Conservation (phyloP, 1,140 invertebrate genomes). For the Apolygus lucorum region DNA sequence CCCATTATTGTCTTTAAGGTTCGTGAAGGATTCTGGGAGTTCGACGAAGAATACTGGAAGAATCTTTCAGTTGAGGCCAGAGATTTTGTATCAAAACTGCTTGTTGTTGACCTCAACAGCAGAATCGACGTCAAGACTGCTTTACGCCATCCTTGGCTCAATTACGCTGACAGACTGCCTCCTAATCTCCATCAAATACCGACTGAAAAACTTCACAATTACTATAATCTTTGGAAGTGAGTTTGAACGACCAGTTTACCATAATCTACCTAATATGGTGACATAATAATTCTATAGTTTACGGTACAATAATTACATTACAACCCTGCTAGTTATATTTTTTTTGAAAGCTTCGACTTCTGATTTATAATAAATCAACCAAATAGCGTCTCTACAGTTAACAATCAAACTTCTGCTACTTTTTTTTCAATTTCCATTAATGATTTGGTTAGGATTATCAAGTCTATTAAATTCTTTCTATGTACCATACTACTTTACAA, state of each 20-base stretch:
- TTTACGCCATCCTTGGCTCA: constrained; percentile 81
- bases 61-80: constrained; percentile 67
- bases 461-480: too few relatives aligned
- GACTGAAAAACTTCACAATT: constrained; percentile 50
- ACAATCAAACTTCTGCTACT: too few relatives aligned
- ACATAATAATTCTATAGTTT: neutral
- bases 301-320: neutral
- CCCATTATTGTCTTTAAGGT: too few relatives aligned
- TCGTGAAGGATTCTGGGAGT: constrained; percentile 50
- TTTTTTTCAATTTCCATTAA: too few relatives aligned
- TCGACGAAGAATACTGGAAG: constrained; percentile 53
- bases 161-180: constrained; percentile 53
- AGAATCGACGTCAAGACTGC: constrained; percentile 71
- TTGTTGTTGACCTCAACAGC: constrained; percentile 62
- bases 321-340: too few relatives aligned
- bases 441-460: too few relatives aligned
- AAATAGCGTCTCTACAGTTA: too few relatives aligned
- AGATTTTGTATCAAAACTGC: constrained; percentile 77
- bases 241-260: too few relatives aligned
- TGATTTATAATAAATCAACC: too few relatives aligned
- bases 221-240: constrained; percentile 63
- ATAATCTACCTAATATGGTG: too few relatives aligned
- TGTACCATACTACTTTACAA: too few relatives aligned
- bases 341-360: too few relatives aligned
- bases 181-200: constrained; percentile 59